Evolutionary conservation across 53 echinoderm and acorn worm genomes (phyloP).

Genomic region (Temnopleurus reevesii): DNA sequence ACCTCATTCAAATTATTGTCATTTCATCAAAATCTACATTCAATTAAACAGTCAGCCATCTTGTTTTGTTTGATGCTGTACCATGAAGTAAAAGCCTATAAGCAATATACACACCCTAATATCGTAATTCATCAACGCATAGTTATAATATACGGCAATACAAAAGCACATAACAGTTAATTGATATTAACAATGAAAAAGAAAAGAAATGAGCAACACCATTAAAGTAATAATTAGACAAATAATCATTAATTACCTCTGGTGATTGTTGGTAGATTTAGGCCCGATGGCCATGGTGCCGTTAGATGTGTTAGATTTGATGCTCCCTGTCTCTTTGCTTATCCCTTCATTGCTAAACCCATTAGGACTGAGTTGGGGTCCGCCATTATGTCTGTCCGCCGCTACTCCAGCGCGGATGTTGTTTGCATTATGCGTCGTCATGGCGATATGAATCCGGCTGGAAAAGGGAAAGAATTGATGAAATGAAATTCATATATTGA

Average conservation of each 20-base stretch:
- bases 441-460: slow-evolving; percentile 30
- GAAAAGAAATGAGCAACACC: not conserved
- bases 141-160: too few relatives aligned
- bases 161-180: not conserved
- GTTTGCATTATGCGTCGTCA: slow-evolving; percentile 22
- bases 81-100: not conserved
- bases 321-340: not conserved
- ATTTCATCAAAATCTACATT: too few relatives aligned
- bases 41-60: too few relatives aligned
- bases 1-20: too few relatives aligned
- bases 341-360: not conserved
- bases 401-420: not conserved
- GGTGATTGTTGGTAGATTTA: not conserved
- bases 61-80: too few relatives aligned
- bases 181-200: not conserved
- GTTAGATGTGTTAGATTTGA: not conserved
- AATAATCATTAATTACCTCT: not conserved
- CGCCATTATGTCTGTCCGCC: not conserved
- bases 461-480: not conserved
- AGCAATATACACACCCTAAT: not conserved
- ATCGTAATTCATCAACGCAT: not conserved
- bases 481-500: slow-evolving; percentile 17
- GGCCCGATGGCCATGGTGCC: not conserved
- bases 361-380: not conserved
- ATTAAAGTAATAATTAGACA: too few relatives aligned